phyloP scores from a whole-genome alignment of 2,113 vertebrate species.

The Chionomys nivalis region DNA sequence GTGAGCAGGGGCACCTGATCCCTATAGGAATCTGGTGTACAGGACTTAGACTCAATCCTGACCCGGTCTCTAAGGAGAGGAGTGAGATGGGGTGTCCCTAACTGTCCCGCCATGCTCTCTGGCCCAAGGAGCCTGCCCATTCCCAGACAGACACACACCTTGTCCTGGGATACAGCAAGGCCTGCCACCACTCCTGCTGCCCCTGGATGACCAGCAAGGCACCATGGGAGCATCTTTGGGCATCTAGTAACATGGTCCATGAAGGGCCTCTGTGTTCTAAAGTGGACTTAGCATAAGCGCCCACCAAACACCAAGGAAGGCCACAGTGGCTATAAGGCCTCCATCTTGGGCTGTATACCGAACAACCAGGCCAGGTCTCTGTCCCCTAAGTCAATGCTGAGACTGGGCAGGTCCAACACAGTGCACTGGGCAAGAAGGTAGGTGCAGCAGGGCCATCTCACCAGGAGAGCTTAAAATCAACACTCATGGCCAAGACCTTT shows the following conservation, averaged over 20 bases:
- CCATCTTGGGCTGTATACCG: too few species aligned
- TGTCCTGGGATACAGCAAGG: neutral
- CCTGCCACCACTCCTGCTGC: neutral
- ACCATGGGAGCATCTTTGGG: neutral
- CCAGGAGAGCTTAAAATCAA: neutral
- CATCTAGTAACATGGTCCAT: too few species aligned
- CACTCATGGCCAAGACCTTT: neutral
- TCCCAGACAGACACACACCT: neutral
- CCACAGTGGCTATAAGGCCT: neutral
- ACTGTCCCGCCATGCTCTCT: neutral
- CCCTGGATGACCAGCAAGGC: neutral
- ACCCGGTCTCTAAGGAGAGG: neutral
- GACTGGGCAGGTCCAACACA: neutral
- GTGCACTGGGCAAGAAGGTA: neutral
- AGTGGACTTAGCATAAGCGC: neutral
- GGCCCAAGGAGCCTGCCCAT: neutral
- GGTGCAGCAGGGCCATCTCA: too few species aligned
- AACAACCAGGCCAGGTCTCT: neutral
- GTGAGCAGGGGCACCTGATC: too few species aligned
- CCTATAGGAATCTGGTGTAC: neutral
- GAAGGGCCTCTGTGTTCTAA: neutral
- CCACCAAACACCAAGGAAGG: neutral
- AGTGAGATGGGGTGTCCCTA: neutral
- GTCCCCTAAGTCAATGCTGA: neutral
- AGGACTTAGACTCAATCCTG: neutral